Percentiles rank a stretch among this genome's conserved stretches.
Conservation (phyloP, 2,113 vertebrate species). For the Clarias batrachus region DNA sequence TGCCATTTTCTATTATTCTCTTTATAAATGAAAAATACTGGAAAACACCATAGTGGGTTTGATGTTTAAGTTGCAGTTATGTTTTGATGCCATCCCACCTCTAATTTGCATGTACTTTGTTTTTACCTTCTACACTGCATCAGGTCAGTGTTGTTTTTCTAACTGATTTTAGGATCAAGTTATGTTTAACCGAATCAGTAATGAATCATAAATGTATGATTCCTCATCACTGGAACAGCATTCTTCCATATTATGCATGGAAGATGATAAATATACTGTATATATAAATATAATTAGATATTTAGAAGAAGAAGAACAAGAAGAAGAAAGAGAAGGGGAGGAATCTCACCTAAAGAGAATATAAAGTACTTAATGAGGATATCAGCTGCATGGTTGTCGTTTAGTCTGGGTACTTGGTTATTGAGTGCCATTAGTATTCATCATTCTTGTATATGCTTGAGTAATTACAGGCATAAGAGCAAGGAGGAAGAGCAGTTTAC, state of each 20-base stretch:
- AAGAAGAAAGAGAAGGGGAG: not conserved
- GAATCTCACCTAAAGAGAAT: not conserved
- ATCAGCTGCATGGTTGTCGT: slow-evolving; percentile 46
- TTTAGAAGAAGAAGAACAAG: not conserved
- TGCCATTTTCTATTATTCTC: not conserved
- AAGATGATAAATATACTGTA: not conserved
- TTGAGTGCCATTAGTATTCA: slow-evolving; percentile 78
- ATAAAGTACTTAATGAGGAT: not conserved
- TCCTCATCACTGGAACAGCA: not conserved
- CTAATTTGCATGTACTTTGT: slow-evolving; percentile 4
- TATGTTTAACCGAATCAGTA: not conserved
- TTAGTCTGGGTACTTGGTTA: slow-evolving; percentile 63
- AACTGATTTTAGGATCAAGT: not conserved
- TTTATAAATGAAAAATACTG: not conserved
- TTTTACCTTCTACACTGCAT: not conserved
- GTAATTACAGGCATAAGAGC: slow-evolving; percentile 80
- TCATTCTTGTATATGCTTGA: slow-evolving; percentile 76
- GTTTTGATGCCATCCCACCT: not conserved
- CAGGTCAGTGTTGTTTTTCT: not conserved
- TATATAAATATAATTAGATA: not conserved
- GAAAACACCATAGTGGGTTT: not conserved
- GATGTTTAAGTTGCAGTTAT: not conserved
- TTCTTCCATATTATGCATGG: not conserved
- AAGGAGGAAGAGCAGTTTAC: slow-evolving; percentile 78
- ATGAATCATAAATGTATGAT: not conserved